Evolutionary conservation across 2,888 invertebrate species (phyloP).

Genomic region (Brenthis daphne): DNA sequence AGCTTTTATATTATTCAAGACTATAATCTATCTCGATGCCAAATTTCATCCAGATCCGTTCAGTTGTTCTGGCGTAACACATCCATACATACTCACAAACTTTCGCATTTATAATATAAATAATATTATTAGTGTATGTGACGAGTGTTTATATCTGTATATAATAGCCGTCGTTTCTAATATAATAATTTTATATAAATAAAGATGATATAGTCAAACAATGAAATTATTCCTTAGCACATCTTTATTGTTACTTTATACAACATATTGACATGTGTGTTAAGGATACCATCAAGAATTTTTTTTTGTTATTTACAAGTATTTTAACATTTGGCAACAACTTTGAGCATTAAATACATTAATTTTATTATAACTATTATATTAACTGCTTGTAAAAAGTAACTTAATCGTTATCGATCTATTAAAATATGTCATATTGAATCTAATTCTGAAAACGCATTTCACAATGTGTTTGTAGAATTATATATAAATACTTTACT

Average conservation of each 20-base stretch:
- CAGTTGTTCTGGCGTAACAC: too few relatives aligned
- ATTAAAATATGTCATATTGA: background rate
- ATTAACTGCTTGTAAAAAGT: background rate
- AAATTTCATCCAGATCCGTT: too few relatives aligned
- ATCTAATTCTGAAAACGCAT: background rate
- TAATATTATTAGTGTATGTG: too few relatives aligned
- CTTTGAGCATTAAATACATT: constrained; percentile 56
- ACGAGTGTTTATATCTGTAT: too few relatives aligned
- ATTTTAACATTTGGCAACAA: constrained; percentile 60
- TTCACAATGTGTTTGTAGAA: background rate
- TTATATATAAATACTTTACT: too few relatives aligned
- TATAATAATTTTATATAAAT: too few relatives aligned
- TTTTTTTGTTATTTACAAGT: constrained; percentile 50
- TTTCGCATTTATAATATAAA: too few relatives aligned
- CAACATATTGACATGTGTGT: constrained; percentile 33
- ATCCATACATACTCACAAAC: too few relatives aligned
- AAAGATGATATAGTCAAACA: constrained; percentile 10
- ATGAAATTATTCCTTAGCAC: constrained; percentile 22
- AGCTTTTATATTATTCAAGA: too few relatives aligned
- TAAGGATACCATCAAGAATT: constrained; percentile 5
- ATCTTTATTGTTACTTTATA: constrained; percentile 41
- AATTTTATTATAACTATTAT: constrained; percentile 8
- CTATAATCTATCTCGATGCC: too few relatives aligned
- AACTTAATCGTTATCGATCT: too few relatives aligned
- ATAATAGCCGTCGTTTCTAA: too few relatives aligned